Evolutionary conservation across 1,140 invertebrate genomes (phyloP).

Genomic region (Drosophila varians): DNA sequence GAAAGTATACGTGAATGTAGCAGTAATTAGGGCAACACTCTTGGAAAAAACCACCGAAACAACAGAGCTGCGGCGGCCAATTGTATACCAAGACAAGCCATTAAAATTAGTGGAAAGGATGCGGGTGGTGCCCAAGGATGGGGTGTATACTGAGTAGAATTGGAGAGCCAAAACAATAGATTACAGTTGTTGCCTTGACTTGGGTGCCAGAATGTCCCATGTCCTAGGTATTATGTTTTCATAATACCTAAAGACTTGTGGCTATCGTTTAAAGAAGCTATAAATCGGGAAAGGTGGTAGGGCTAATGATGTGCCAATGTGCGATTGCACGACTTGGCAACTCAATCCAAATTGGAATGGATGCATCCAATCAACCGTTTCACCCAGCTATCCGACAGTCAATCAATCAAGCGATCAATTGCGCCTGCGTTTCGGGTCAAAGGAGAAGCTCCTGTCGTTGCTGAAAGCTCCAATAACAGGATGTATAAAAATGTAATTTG

Average conservation of each 20-base stretch:
- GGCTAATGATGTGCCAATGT: constrained; percentile 3
- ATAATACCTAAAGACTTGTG: too few relatives aligned
- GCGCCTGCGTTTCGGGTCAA: constrained; percentile 54
- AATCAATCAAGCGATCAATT: constrained; percentile 67
- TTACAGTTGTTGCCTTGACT: constrained; percentile 52
- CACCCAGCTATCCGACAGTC: constrained; percentile 44
- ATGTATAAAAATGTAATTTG: constrained; percentile 11
- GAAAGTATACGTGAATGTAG: constrained; percentile 9
- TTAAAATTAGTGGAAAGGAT: constrained; percentile 50
- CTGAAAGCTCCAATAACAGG: constrained; percentile 36
- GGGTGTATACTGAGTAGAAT: too few relatives aligned
- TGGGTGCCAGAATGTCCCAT: constrained; percentile 2
- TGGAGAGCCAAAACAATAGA: constrained; percentile 32
- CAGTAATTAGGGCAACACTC: constrained; percentile 60
- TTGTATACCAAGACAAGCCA: constrained; percentile 67
- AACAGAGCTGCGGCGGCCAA: constrained; percentile 50
- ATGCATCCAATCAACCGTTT: constrained; percentile 48
- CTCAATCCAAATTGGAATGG: constrained; percentile 49
- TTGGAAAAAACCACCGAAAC: constrained; percentile 23
- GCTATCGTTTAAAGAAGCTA: background rate
- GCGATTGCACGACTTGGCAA: constrained; percentile 25
- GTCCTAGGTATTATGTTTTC: too few relatives aligned
- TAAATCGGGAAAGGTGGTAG: background rate
- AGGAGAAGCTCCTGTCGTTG: constrained; percentile 53
- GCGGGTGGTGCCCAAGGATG: constrained; percentile 1